These are phyloP conservation scores for Sminthurides aquaticus DNA, from an alignment of 2,888 invertebrate genomes.

Conservation along the genomic window DNA sequence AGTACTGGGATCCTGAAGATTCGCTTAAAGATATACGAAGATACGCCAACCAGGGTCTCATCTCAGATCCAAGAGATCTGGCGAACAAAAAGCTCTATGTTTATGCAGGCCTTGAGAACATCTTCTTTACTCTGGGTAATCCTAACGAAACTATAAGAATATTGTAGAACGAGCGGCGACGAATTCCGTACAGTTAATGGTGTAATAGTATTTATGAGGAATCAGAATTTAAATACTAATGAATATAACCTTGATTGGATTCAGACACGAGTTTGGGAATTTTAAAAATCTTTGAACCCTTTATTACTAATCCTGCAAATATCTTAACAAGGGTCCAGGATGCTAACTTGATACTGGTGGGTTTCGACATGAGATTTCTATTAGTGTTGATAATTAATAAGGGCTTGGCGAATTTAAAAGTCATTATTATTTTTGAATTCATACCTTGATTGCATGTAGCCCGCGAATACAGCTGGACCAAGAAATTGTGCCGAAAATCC, in stretches of 20 bases:
- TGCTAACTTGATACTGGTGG: conserved; percentile 23
- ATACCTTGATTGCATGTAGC: too few relatives aligned
- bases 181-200: too few relatives aligned
- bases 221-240: too few relatives aligned
- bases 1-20: conserved; percentile 27
- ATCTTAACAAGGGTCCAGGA: conserved; percentile 27
- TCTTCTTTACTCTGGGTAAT: conserved; percentile 36
- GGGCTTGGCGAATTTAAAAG: too few relatives aligned
- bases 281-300: conserved; percentile 24
- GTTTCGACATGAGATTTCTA: too few relatives aligned
- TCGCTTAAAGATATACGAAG: conserved; percentile 33
- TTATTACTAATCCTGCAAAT: conserved; percentile 19
- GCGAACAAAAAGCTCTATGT: conserved; percentile 36
- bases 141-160: too few relatives aligned
- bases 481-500: conserved; percentile 26
- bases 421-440: too few relatives aligned
- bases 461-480: too few relatives aligned
- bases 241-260: too few relatives aligned
- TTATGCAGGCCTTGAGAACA: conserved; percentile 34
- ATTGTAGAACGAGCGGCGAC: too few relatives aligned
- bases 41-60: conserved; percentile 30
- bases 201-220: too few relatives aligned
- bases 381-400: too few relatives aligned
- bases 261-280: conserved; percentile 27
- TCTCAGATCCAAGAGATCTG: conserved; percentile 37